Base-by-base conservation (phyloP, 2,888 invertebrate species). In the Chromoteleia sp. region DNA sequence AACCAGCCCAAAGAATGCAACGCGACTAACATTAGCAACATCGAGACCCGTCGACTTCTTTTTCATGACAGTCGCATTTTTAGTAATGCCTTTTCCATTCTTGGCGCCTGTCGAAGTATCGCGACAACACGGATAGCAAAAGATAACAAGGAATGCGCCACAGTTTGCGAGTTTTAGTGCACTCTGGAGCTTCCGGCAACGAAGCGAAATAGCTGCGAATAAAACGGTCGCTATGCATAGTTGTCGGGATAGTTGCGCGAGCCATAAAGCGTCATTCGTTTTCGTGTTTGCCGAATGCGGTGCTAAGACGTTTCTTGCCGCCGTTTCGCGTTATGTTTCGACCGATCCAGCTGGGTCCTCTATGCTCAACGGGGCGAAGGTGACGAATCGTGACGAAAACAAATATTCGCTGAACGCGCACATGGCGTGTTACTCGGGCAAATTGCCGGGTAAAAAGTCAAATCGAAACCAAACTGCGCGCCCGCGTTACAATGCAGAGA, bases 121-220 rank as follows among this genome's bases (percentile, higher is more conserved):
- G 71, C 39, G 81, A 58, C 75, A 71, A 81, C 75, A 63, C 65
- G 65, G 65, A 81, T 25, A 14, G 68, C 75, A 75, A 63, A 74
- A 74, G 74, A 75, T 80, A 74, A 80, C 75, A 80, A 80, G 75
- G 74, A 80, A 75, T 75, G 80, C 54, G 67, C 61, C 39, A 67
- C 61, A 68, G 63, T 80, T 59, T 52, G 68, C 61, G 54, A 59
- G 74, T 80, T 80, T 80, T 75, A 80, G 80, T 75, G 41, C 45
- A 68, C 74, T 63, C 68, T 21, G 56, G 63, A 67, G 74, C 68
- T 74, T 74, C 79, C 78, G 54, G 33, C 52, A 15, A 19, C 36
- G 50, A 14, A 25, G 67, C 73, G 65, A 75, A 74, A 80, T 70
- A 70, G 74, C 68, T 50, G 52, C 41, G 58, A 75, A 75, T 75